Evolutionary conservation across 1,140 invertebrate genomes (phyloP).

Genomic region (Drosophila bipectinata): DNA sequence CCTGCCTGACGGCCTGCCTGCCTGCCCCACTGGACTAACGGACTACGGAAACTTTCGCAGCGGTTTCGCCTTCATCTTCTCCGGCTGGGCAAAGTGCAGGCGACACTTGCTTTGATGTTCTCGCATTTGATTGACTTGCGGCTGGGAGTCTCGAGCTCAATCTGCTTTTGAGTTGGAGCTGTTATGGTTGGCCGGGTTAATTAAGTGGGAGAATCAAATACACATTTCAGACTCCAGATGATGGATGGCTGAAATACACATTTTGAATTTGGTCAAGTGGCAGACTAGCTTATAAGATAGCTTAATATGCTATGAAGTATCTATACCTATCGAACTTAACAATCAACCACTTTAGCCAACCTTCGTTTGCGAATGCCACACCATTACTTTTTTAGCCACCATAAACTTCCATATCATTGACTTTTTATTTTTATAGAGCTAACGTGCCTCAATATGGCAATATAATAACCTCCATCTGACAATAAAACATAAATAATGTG

Average conservation of each 20-base stretch:
- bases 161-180: constrained; percentile 13
- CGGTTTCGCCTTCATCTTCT: constrained; percentile 47
- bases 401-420: constrained; percentile 21
- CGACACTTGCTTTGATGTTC: constrained; percentile 77
- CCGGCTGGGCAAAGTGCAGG: constrained; percentile 39
- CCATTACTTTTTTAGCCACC: background rate
- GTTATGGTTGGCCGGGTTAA: constrained; percentile 25
- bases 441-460: constrained; percentile 36
- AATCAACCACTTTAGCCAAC: background rate
- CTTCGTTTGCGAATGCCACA: background rate
- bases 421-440: constrained; percentile 24
- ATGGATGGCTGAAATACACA: background rate
- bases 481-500: constrained; percentile 64
- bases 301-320: too few species aligned
- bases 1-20: constrained; percentile 2
- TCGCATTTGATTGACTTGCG: constrained; percentile 71
- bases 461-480: constrained; percentile 62
- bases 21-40: background rate
- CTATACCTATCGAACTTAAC: too few species aligned
- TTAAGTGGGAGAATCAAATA: constrained; percentile 38
- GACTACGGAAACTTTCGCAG: constrained; percentile 41
- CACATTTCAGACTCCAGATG: constrained; percentile 14
- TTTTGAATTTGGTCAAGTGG: background rate
- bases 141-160: constrained; percentile 10
- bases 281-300: background rate